These are phyloP conservation scores for Conops quadrifasciatus DNA, from an alignment of 2,888 invertebrate genomes.

Conservation along the genomic window DNA sequence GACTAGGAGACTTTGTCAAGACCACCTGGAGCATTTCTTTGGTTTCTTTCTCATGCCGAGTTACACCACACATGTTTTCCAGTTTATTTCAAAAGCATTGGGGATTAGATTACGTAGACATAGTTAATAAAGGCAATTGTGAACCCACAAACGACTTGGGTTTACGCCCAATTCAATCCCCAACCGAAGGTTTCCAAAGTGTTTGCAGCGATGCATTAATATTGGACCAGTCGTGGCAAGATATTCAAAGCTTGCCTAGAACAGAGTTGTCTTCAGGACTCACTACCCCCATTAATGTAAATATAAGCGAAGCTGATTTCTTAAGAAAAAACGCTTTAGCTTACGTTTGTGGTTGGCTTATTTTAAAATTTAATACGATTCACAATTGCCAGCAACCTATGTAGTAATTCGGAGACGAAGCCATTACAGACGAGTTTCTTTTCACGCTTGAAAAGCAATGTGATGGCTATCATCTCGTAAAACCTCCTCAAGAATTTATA, in stretches of 20 bases:
- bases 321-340: conserved; percentile 1
- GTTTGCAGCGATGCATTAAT: neutral
- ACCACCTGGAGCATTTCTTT: conserved; percentile 15
- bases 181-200: neutral
- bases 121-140: conserved; percentile 15
- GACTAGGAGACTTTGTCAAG: conserved; percentile 1
- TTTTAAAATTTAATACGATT: neutral
- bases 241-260: conserved; percentile 16
- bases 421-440: neutral
- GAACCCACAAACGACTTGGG: neutral
- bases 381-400: neutral
- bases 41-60: neutral
- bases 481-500: neutral
- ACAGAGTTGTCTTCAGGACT: neutral
- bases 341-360: conserved; percentile 16
- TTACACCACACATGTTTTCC: neutral
- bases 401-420: neutral
- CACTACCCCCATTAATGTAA: neutral
- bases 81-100: conserved; percentile 5
- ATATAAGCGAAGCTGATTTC: conserved; percentile 10
- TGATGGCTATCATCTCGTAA: conserved; percentile 11
- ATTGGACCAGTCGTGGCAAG: conserved; percentile 11
- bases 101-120: conserved; percentile 3
- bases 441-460: conserved; percentile 18
- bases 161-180: neutral